phyloP scores from a whole-genome alignment of 1,140 invertebrate genomes.

The Chymomyza costata region DNA sequence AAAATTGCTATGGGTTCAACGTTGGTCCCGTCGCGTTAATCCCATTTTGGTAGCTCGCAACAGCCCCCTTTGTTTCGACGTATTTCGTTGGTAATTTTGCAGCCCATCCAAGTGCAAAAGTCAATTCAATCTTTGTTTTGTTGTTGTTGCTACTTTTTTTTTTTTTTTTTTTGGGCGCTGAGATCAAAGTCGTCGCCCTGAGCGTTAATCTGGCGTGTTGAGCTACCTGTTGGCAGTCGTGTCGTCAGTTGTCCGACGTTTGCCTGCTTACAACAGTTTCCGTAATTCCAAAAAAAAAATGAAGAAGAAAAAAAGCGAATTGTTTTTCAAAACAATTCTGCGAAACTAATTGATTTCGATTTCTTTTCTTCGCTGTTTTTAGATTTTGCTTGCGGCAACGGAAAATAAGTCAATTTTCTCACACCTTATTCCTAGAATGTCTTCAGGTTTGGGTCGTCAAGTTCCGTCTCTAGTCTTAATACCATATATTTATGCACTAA shows the following conservation, averaged over 20 bases:
- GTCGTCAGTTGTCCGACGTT: slow-evolving; percentile 9
- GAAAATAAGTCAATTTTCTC: slow-evolving; percentile 72
- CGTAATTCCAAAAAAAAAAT: slow-evolving; percentile 63
- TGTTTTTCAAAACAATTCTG: slow-evolving; percentile 56
- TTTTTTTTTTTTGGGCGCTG: neutral
- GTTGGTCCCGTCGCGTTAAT: slow-evolving; percentile 22
- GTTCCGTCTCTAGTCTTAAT: no score
- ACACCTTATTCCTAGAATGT: slow-evolving; percentile 72
- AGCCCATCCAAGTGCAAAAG: slow-evolving; percentile 55
- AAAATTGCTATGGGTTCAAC: slow-evolving; percentile 30
- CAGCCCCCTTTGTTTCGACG: slow-evolving; percentile 3
- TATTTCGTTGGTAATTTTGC: slow-evolving; percentile 25
- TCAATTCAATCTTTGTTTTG: no score
- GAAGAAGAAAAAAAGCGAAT: no score
- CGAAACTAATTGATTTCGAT: slow-evolving; percentile 71
- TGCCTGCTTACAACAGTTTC: slow-evolving; percentile 57
- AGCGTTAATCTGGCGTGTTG: slow-evolving; percentile 52
- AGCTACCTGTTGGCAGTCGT: slow-evolving; percentile 52
- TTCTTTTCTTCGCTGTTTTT: slow-evolving; percentile 38
- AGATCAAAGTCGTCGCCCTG: slow-evolving; percentile 54
- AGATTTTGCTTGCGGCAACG: slow-evolving; percentile 24
- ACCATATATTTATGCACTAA: no score
- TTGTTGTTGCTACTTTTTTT: no score
- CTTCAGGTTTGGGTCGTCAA: no score
- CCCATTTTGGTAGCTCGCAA: slow-evolving; percentile 34